These are phyloP conservation scores for Deilephila porcellus DNA, from an alignment of 2,888 invertebrate species.

Conservation along the genomic window DNA sequence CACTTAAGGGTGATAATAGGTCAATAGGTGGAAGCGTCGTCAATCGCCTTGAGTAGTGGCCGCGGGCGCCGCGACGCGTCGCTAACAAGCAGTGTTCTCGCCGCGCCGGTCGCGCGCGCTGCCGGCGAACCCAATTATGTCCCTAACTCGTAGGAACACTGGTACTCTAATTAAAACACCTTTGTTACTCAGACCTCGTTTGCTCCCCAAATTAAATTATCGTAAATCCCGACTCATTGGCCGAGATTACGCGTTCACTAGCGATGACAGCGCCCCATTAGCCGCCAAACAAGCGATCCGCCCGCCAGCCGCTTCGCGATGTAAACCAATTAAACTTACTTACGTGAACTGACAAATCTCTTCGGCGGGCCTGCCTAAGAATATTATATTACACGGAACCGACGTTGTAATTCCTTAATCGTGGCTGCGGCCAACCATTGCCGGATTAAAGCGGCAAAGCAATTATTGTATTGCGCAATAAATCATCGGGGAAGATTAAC, in stretches of 20 bases:
- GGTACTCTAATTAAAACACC: slow-evolving; percentile 58
- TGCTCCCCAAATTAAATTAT: slow-evolving; percentile 57
- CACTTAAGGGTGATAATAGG: not conserved
- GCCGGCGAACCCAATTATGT: slow-evolving; percentile 39
- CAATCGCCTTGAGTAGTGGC: not conserved
- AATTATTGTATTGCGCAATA: slow-evolving; percentile 25
- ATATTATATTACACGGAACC: slow-evolving; percentile 1
- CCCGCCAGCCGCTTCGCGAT: slow-evolving; percentile 38
- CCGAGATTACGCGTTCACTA: slow-evolving; percentile 48
- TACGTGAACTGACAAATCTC: slow-evolving; percentile 46
- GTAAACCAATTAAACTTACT: slow-evolving; percentile 46
- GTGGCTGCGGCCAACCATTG: not conserved
- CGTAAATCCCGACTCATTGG: slow-evolving; percentile 53
- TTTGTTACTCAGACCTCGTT: slow-evolving; percentile 47
- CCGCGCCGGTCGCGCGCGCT: slow-evolving; percentile 8
- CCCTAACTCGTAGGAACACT: slow-evolving; percentile 45
- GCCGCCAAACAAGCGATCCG: slow-evolving; percentile 49
- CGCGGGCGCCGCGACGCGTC: not conserved
- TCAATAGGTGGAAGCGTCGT: not conserved
- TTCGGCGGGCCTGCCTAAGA: slow-evolving; percentile 30
- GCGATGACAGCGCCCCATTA: slow-evolving; percentile 48
- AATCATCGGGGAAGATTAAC: slow-evolving; percentile 23
- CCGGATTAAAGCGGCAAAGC: not conserved
- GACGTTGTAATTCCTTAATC: slow-evolving; percentile 9
- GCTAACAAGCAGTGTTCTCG: not conserved